Evolutionary conservation across 2,888 invertebrate genomes (phyloP), one percentile per base, ranked within the genome.

Genomic region (Drosophila demipolita): DNA sequence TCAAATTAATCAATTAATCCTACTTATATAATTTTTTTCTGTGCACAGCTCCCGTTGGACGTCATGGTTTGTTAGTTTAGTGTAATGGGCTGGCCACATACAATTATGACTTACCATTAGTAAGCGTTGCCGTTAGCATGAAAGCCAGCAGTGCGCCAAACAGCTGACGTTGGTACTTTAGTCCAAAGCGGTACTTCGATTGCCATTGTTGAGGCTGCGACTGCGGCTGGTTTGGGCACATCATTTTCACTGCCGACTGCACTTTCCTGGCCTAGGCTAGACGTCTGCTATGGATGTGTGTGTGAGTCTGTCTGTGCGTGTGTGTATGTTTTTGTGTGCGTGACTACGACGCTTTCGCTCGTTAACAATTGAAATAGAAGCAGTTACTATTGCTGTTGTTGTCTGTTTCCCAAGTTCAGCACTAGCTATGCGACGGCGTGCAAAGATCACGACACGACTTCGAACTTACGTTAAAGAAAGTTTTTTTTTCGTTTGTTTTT

Each of bases 281-380:
- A 76, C 71, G 48, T 48, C 35, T 33, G 26, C 69, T 36, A 23
- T 23, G 35, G 52, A 12, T 38, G 17, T 20, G 45, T 45, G 9
- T 48, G 48, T 20, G 40, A 65, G 49, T 73, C 53, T 58, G 57
- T 71, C 65, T 53, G 38, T 64, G 61, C 63, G 58, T 61, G 15
- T 50, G 38, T 59, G 55, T 72, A 48, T 36, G 7, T 20, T 26
- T 33, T 33, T 35, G 33, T 67, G 38, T 80, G 87, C 78, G 87
- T 78, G 83, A 75, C 86, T 89, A 86, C 88, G 88, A 87, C 91
- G 92, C 92, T 91, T 91, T 91, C 92, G 91, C 92, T 91, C 88
- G 91, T 91, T 91, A 91, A 89, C 89, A 90, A 90, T 90, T 90
- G 89, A 90, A 90, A 80, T 87, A 75, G 75, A 83, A 87, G 88